Base-by-base conservation (phyloP, 2,888 invertebrate species). In the Zhuqinia jingwanae region DNA sequence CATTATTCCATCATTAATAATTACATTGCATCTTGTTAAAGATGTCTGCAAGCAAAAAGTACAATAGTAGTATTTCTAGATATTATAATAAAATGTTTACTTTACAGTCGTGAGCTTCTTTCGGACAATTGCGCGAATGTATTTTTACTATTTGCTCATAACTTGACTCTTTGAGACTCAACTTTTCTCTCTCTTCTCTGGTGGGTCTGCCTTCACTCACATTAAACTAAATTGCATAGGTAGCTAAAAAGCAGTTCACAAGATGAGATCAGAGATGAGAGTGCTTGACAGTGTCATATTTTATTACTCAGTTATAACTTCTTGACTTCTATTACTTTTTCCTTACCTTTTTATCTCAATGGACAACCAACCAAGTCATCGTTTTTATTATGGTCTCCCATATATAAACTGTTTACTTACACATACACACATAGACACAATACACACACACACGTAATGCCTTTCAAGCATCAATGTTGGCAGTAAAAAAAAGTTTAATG, bases 1-100 rank as follows among this genome's bases (percentile, higher is more conserved):
- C 30, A 58, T 58, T 58, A 77, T 58, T 36, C 58, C 77, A 77
- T 77, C 58, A 76, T 22, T 77, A 77, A 58, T 77, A 77, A 77
- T 77, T 77, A 77, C 63, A 63, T 63, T 27, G 27, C 6, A 30
- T 8, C 36, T 63, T 63, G 63, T 63, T 36, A 63, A 63, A 63
- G n/a, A n/a, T 17, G n/a, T 63, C 36, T 27, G 36, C 2, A 63
- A 60, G 25, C 22, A 60, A 22, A 25, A 17, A 3, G 3, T 53
- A 17, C 3, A 20, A n/a, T 13, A 25, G 13, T 27, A 25, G 11
- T 56, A 56, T 56, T 13, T 56, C 3, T 56, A 3, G 20, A 56
- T 22, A 20, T 56, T 2, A 2, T 5, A 56, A 56, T 22, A n/a
- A n/a, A n/a, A 36, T 36, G 8, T 36, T 36, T 36, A 11, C 60